A percentile compares a stretch with the other conserved stretches of the same genome.
These are phyloP conservation scores for Noctua comes DNA, from an alignment of 2,888 invertebrate genomes.

Conservation along the genomic window DNA sequence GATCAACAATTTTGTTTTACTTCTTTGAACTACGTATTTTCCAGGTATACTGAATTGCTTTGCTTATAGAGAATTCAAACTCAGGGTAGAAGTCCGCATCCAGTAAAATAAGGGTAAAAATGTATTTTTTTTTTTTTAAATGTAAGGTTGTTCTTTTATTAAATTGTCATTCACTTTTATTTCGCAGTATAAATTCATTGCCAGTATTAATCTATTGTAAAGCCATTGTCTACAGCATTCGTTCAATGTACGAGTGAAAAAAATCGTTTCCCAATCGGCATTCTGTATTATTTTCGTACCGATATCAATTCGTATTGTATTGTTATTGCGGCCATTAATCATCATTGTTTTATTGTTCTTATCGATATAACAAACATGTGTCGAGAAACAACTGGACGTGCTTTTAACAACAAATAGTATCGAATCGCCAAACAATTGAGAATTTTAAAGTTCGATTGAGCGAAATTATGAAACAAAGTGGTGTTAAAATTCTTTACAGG, in stretches of 20 bases:
- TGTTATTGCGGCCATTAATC: constrained; percentile 58
- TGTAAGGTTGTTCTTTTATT: too few species aligned
- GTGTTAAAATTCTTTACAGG: neutral
- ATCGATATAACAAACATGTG: constrained; percentile 56
- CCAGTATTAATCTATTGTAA: constrained; percentile 25
- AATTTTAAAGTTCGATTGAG: constrained; percentile 41
- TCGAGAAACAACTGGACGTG: constrained; percentile 55
- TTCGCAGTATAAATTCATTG: constrained; percentile 29
- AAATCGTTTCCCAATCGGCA: constrained; percentile 29
- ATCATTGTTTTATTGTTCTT: constrained; percentile 63
- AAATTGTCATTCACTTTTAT: constrained; percentile 16
- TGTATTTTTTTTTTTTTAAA: too few species aligned
- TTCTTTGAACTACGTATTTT: neutral
- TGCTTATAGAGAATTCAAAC: neutral
- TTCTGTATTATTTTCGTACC: constrained; percentile 42
- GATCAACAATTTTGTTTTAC: constrained; percentile 19
- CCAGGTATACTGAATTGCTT: neutral
- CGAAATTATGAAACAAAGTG: constrained; percentile 18
- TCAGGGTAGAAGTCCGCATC: neutral
- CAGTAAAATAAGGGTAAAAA: too few species aligned
- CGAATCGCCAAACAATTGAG: constrained; percentile 23
- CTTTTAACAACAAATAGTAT: constrained; percentile 47
- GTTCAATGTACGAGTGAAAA: constrained; percentile 30
- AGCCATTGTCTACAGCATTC: constrained; percentile 31
- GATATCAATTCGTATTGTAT: constrained; percentile 51